Evolutionary conservation across 1,140 invertebrate genomes (phyloP), one percentile per base, ranked within the genome.

Genomic region (Hylaeus volcanicus): DNA sequence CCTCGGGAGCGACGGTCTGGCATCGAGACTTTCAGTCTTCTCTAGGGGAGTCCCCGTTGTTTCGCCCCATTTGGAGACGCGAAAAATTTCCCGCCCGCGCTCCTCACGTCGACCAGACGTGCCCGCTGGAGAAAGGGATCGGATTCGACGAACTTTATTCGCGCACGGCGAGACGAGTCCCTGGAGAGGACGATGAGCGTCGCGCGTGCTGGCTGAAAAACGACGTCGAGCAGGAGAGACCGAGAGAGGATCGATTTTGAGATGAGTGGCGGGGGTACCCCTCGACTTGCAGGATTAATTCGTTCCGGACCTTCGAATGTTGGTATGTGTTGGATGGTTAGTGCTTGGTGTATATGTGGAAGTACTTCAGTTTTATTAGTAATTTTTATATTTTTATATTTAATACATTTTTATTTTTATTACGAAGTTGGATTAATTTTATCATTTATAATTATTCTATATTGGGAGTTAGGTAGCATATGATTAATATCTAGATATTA

Each of bases 1-100:
- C 74, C 79, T 60, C 45, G 80, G 63, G 80, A 82, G 61, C 9
- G 69, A 76, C 70, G 65, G 74, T 79, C 65, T 45, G 55, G 79
- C 83, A 80, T 82, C 60, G 84, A 71, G 83, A 68, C 26, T 66
- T 60, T 69, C 73, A 51, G 5, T 66, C 55, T 63, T 39, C 39
- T 53, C 37, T 4, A 5, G 39, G 3, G 12, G 48, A n/a, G 26
- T 26, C 26, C 26, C 64, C 39, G 65, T 75, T 75, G 72, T 75
- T 63, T 74, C 65, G n/a, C 37, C 48, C 65, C 39, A n/a, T 75
- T 75, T 61, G 26, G 43, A 71, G 60, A 39, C 48, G 12, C 74
- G 83, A 69, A 71, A 78, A 85, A 80, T 64, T 60, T 53, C 12
- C 41, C 2, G 1, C 12, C 41, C 2, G 1, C 8, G 6, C 12